Conservation (phyloP, 2,113 vertebrate genomes). For the Mungos mungo region DNA sequence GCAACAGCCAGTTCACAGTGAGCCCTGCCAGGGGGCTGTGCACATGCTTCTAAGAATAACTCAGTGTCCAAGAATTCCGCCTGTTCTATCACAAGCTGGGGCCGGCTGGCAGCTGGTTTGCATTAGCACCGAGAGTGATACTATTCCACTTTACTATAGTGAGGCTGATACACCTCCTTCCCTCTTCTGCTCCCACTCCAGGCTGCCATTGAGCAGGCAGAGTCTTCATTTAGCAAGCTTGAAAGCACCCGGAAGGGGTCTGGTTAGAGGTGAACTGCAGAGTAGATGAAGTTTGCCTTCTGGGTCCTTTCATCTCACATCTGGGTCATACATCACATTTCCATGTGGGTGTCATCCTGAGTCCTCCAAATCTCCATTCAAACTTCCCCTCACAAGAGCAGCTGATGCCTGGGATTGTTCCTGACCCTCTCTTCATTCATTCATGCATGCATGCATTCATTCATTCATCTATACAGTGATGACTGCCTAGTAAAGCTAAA, state of each 20-base stretch:
- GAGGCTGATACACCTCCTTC: constrained; percentile 78
- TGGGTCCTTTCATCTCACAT: neutral
- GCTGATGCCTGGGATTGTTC: neutral
- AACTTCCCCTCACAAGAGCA: neutral
- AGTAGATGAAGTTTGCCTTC: neutral
- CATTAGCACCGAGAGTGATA: constrained; percentile 81
- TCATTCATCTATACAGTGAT: neutral
- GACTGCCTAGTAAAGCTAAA: neutral
- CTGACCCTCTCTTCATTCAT: neutral
- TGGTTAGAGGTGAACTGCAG: neutral
- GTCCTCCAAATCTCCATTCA: neutral
- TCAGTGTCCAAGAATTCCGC: constrained; percentile 89
- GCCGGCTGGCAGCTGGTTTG: constrained; percentile 85
- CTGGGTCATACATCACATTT: neutral
- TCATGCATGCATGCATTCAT: neutral
- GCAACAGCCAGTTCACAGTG: constrained; percentile 83
- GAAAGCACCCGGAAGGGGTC: constrained; percentile 33
- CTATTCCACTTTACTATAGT: constrained; percentile 82
- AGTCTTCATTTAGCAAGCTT: neutral
- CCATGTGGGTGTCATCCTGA: neutral
- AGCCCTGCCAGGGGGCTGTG: constrained; percentile 83
- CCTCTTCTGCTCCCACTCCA: constrained; percentile 77
- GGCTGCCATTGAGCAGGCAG: constrained; percentile 75
- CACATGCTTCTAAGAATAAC: constrained; percentile 89
- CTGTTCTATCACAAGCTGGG: constrained; percentile 83